A percentile compares a stretch with the other conserved stretches of the same genome.
Conservation (phyloP, 2,113 vertebrate genomes). For the Indri indri region DNA sequence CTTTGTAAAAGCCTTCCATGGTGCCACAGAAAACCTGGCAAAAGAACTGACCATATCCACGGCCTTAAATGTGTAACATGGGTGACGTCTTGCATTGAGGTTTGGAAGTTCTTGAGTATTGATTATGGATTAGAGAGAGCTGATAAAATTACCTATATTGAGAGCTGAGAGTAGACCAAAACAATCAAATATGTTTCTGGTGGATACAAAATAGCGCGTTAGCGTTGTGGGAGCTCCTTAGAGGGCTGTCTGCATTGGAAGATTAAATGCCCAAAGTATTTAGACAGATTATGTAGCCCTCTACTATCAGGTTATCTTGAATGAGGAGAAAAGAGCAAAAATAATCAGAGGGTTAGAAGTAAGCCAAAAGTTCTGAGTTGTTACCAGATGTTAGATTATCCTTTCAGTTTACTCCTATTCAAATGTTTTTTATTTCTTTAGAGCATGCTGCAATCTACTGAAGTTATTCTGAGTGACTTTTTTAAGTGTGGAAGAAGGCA, state of each 20-base stretch:
- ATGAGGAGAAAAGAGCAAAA: neutral
- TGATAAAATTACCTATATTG: neutral
- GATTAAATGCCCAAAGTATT: constrained; percentile 10
- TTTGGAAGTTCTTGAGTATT: neutral
- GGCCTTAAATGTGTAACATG: rapidly evolving
- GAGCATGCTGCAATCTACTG: neutral
- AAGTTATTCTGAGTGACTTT: neutral
- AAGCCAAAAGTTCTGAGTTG: constrained; percentile 2
- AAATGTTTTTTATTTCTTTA: constrained; percentile 38
- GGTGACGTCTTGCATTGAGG: neutral
- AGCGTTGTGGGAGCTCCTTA: neutral
- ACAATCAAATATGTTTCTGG: neutral
- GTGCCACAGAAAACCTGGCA: neutral
- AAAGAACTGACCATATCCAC: neutral
- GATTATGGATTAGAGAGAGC: neutral
- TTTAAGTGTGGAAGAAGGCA: neutral
- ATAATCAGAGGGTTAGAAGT: neutral
- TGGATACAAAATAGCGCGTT: neutral
- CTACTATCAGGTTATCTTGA: neutral
- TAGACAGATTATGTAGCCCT: neutral
- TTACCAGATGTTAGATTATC: constrained; percentile 25
- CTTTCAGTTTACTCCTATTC: constrained; percentile 18
- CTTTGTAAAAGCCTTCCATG: neutral
- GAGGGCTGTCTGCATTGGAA: neutral
- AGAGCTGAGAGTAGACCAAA: neutral